Conservation (phyloP, 2,113 vertebrate genomes). For the Tachysurus vachellii region DNA sequence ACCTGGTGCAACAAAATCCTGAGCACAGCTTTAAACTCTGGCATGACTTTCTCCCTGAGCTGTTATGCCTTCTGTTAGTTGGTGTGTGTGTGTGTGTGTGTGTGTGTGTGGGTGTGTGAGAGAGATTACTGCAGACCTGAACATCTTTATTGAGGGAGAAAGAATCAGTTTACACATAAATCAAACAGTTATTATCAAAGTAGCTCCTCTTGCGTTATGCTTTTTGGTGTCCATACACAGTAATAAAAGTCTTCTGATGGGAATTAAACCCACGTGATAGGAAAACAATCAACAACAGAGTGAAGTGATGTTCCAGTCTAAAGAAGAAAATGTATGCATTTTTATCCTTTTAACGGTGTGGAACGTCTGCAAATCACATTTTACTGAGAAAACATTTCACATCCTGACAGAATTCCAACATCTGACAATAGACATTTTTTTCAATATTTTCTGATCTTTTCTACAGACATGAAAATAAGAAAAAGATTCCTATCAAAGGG, state of each 20-base stretch:
- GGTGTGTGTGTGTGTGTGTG: no score
- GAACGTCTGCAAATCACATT: not conserved
- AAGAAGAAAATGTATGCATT: not conserved
- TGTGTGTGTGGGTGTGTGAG: not conserved
- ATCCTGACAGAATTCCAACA: not conserved
- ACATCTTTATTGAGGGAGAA: not conserved
- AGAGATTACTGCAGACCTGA: not conserved
- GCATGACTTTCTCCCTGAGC: not conserved
- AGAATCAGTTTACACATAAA: not conserved
- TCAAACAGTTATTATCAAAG: not conserved
- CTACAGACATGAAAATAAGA: not conserved
- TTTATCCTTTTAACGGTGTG: not conserved
- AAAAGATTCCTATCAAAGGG: not conserved
- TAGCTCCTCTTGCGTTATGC: not conserved
- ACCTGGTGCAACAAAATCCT: not conserved
- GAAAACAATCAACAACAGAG: no score
- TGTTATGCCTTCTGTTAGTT: no score
- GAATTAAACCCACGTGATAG: no score
- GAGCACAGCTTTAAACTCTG: not conserved
- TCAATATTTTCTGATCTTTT: not conserved
- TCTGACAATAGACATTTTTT: not conserved
- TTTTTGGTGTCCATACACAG: not conserved
- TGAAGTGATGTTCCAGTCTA: not conserved
- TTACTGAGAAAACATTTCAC: not conserved
- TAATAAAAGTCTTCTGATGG: not conserved